Percentiles rank a stretch among this genome's conserved stretches.
Conservation (phyloP, 2,113 vertebrate species). For the Pelecanoides urinatrix region DNA sequence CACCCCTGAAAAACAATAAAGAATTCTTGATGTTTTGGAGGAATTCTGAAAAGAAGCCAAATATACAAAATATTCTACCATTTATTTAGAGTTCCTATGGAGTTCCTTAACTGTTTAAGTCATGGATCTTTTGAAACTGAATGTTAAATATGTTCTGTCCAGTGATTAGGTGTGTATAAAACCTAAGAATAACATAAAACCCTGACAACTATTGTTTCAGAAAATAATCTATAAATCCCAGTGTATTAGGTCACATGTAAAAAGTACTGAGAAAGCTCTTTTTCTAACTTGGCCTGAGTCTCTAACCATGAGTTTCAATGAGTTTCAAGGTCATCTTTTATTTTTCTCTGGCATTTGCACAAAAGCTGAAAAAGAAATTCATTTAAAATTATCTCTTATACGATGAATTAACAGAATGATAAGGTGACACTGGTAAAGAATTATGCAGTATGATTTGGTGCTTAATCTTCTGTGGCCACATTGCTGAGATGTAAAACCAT, state of each 20-base stretch:
- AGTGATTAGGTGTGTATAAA: background rate
- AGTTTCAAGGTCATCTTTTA: conserved; percentile 28
- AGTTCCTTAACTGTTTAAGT: background rate
- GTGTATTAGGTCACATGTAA: background rate
- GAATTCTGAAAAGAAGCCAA: background rate
- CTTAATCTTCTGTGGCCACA: conserved; percentile 39
- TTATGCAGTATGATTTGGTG: background rate
- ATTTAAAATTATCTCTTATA: conserved; percentile 27
- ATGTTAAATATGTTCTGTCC: background rate
- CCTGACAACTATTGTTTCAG: background rate
- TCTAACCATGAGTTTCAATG: background rate
- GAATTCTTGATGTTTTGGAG: background rate
- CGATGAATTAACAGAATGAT: conserved; percentile 15
- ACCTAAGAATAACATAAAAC: background rate
- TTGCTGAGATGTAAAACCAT: background rate
- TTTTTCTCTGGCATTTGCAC: conserved; percentile 22
- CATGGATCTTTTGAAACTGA: background rate
- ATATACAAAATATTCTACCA: background rate
- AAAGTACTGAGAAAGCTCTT: background rate
- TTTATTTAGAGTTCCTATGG: background rate
- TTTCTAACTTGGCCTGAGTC: background rate
- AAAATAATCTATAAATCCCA: background rate
- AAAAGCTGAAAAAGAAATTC: conserved; percentile 20
- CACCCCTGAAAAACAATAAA: fast-evolving
- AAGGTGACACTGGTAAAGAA: conserved; percentile 31